Evolutionary conservation across 2,113 vertebrate species (phyloP).

Genomic region (Gavialis gangeticus): DNA sequence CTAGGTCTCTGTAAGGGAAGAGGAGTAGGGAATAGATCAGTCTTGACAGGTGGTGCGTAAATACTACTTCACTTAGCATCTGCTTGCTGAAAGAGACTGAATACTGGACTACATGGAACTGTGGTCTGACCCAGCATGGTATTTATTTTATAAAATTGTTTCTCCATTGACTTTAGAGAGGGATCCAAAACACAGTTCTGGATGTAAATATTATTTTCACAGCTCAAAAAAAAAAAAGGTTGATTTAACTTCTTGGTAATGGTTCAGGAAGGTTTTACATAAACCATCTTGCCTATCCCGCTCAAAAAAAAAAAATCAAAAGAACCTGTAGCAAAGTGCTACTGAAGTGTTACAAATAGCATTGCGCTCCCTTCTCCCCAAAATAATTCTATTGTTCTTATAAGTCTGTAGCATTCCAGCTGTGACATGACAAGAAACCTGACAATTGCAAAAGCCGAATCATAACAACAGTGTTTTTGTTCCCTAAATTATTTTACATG

Average conservation of each 20-base stretch:
- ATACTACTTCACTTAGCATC: too few species aligned
- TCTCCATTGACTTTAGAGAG: too few species aligned
- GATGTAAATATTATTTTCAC: background rate
- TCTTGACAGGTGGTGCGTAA: too few species aligned
- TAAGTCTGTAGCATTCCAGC: constrained; percentile 30
- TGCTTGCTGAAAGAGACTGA: too few species aligned
- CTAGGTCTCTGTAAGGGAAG: too few species aligned
- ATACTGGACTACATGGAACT: too few species aligned
- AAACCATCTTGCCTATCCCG: background rate
- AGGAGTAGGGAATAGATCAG: too few species aligned
- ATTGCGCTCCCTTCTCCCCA: constrained; percentile 14
- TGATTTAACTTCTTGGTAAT: background rate
- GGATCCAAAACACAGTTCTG: background rate
- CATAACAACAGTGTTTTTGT: background rate
- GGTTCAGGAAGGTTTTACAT: background rate
- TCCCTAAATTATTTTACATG: constrained; percentile 30
- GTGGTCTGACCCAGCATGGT: background rate
- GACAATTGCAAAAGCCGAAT: constrained; percentile 50
- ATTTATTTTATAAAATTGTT: too few species aligned
- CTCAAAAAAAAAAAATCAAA: constrained; percentile 23
- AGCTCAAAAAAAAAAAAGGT: background rate
- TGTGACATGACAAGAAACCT: constrained; percentile 32
- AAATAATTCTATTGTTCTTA: constrained; percentile 64
- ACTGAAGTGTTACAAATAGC: constrained; percentile 58
- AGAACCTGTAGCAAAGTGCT: constrained; percentile 18